Evolutionary conservation across 2,888 invertebrate genomes (phyloP), one percentile per base, ranked within the genome.

Genomic region (Hydropsyche betteni): DNA sequence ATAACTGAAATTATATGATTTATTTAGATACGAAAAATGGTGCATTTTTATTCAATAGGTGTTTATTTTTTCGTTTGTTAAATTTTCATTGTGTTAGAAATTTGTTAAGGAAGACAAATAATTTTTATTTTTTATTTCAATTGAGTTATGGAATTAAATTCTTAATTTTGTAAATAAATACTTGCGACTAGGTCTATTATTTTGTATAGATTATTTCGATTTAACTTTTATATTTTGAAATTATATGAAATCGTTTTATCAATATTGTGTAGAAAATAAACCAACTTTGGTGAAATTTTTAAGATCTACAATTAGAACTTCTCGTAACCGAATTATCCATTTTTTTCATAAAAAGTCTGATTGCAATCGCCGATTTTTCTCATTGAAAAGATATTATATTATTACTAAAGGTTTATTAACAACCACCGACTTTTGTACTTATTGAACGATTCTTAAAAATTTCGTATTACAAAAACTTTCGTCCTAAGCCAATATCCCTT

Each of bases 271-370:
- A 24, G 16, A 58, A 58, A 58, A 24, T 58, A 24, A 24, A 16
- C 58, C 24, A 58, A 16, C 24, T 24, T 4, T 14, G 24, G 24
- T 8, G 58, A 8, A 58, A 58, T 58, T 58, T 68, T 1, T n/a
- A 24, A 16, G 33, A 74, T 38, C n/a, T 5, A 68, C 34, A 38
- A 10, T 12, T 38, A 50, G 34, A 61, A 75, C 75, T 75, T 75
- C 75, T 75, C 75, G 51, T 52, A 75, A 70, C 75, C 75, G 75
- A 75, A 75, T 75, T 75, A 75, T 33, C n/a, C 6, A 64, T 64
- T 64, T 36, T 34, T 64, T 64, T 44, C 34, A 36, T 36, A 64
- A 64, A 64, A 64, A 64, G 61, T 61, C 61, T 61, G 61, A 61
- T 61, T 61, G 16, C 24, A 33, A 64, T 36, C 2, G 12, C 58